phyloP scores from a whole-genome alignment of 2,113 vertebrate species.

The Furnarius figulus region DNA sequence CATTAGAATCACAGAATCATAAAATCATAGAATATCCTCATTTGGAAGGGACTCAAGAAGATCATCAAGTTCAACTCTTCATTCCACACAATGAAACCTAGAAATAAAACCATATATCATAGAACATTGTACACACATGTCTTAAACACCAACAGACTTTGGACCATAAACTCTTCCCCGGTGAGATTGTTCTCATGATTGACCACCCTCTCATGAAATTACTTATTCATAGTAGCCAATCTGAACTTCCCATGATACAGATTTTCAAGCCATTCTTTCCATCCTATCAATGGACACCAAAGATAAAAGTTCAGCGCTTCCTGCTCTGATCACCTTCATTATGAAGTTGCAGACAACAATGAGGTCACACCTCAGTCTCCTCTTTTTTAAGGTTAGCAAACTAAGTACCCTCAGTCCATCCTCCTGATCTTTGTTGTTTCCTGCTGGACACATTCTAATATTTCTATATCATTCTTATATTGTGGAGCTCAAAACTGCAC shows the following conservation, averaged over 20 bases:
- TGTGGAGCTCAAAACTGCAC: neutral
- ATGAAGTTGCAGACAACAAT: neutral
- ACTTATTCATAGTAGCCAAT: neutral
- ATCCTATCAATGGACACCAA: neutral
- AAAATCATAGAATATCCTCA: neutral
- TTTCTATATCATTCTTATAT: neutral
- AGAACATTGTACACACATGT: fast-evolving
- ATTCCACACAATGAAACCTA: neutral
- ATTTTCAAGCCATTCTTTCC: neutral
- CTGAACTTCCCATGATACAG: neutral
- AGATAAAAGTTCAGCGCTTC: neutral
- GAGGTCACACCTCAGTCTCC: neutral
- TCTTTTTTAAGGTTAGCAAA: neutral
- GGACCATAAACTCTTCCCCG: neutral
- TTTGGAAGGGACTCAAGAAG: neutral
- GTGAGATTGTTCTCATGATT: neutral
- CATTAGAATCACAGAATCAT: neutral
- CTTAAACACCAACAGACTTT: neutral
- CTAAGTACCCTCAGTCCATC: neutral
- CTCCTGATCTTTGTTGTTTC: neutral
- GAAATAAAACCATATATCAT: neutral
- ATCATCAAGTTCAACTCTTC: neutral
- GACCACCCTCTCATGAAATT: neutral
- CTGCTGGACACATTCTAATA: neutral
- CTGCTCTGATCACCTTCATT: neutral